These are phyloP conservation scores for Crotalus horridus DNA, from an alignment of 2,113 vertebrate genomes.

Conservation along the genomic window DNA sequence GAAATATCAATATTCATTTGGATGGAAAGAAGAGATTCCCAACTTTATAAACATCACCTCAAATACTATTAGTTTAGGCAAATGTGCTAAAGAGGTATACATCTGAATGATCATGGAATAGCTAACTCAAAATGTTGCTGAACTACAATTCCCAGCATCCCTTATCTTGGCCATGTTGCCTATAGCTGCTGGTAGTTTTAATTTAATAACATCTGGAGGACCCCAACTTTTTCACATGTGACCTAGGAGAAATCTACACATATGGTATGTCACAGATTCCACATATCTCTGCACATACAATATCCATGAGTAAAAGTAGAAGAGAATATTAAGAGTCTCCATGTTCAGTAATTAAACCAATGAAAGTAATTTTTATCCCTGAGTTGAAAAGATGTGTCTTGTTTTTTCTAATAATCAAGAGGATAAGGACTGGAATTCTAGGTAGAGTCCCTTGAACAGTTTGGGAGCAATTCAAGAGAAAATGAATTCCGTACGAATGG, in stretches of 20 bases:
- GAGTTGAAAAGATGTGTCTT: background rate
- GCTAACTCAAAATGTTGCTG: background rate
- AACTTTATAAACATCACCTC: background rate
- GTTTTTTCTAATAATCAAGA: background rate
- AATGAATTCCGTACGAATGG: background rate
- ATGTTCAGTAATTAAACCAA: background rate
- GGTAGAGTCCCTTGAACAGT: background rate
- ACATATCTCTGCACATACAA: background rate
- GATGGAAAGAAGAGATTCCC: background rate
- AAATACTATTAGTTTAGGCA: background rate
- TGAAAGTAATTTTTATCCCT: background rate
- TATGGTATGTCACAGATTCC: background rate
- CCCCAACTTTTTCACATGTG: background rate
- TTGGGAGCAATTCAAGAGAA: background rate
- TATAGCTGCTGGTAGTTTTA: background rate
- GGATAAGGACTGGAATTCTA: background rate
- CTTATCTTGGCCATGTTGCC: background rate
- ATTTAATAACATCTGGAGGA: background rate
- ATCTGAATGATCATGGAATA: background rate
- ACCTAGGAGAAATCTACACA: background rate
- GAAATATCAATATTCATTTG: background rate
- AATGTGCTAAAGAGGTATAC: slow-evolving; percentile 3
- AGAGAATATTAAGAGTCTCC: background rate
- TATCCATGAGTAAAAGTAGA: background rate
- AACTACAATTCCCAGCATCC: background rate